Evolutionary conservation across 2,888 invertebrate genomes (phyloP).

Genomic region (Thymelicus lineola): DNA sequence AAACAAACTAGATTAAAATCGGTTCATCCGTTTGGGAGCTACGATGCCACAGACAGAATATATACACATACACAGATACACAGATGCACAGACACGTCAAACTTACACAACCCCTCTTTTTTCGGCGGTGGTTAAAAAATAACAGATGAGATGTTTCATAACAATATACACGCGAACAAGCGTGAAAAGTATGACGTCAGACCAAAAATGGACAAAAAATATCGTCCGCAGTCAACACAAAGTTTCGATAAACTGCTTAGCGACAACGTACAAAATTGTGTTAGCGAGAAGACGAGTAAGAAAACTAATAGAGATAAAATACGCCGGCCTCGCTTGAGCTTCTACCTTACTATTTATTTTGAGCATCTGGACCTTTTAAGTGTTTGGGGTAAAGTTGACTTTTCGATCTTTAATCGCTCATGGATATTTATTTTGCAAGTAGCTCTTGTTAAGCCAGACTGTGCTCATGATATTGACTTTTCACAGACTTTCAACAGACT

Average conservation of each 20-base stretch:
- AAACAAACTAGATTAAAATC: no score
- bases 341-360: conserved; percentile 34
- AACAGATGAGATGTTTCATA: neutral
- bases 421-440: conserved; percentile 2
- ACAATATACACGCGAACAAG: neutral
- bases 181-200: neutral
- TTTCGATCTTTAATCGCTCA: conserved; percentile 13
- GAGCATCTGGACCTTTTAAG: conserved; percentile 32
- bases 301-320: conserved; percentile 36
- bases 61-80: no score
- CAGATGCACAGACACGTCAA: no score
- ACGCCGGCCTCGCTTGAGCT: conserved; percentile 18
- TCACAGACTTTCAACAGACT: neutral
- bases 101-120: no score
- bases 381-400: conserved; percentile 24
- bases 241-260: conserved; percentile 62
- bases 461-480: neutral
- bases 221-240: conserved; percentile 24
- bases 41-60: no score
- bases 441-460: neutral
- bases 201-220: conserved; percentile 25
- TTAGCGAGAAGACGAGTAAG: conserved; percentile 49
- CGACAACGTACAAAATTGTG: conserved; percentile 61
- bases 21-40: no score
- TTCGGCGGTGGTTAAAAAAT: neutral